Conservation (phyloP, 2,113 vertebrate genomes). For the Ramphastos sulfuratus region DNA sequence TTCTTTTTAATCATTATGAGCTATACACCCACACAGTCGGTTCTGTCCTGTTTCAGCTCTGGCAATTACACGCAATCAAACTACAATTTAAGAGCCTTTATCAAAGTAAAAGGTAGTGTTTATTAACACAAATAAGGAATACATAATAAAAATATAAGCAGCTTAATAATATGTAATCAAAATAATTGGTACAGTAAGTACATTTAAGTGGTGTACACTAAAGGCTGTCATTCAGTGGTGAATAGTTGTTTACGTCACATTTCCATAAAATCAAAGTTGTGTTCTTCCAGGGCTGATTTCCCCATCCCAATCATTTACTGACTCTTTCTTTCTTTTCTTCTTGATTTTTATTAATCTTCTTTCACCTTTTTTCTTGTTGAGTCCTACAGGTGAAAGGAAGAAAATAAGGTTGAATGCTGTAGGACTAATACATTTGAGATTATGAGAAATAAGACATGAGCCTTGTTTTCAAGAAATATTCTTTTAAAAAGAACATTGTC, state of each 20-base stretch:
- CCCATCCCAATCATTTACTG: background rate
- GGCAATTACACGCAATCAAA: background rate
- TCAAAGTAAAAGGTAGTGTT: background rate
- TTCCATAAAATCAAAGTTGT: background rate
- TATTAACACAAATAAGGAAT: slow-evolving; percentile 5
- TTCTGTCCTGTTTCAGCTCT: background rate
- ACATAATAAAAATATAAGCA: slow-evolving; percentile 31
- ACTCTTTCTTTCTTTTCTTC: slow-evolving; percentile 66
- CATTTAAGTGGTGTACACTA: background rate
- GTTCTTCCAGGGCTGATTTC: slow-evolving; percentile 24
- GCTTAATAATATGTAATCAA: slow-evolving; percentile 14
- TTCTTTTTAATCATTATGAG: background rate
- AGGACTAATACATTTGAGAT: background rate
- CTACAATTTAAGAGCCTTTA: background rate
- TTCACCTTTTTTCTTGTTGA: slow-evolving; percentile 29
- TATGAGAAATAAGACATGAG: background rate
- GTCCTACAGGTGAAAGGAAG: slow-evolving; percentile 61
- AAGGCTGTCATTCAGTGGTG: slow-evolving; percentile 16
- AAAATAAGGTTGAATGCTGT: background rate
- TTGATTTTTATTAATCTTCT: slow-evolving; percentile 63
- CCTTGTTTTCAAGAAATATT: background rate
- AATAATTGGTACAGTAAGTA: slow-evolving; percentile 2
- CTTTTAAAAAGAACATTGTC: background rate
- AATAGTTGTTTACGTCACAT: background rate
- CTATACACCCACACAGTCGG: background rate